phyloP scores from a whole-genome alignment of 2,888 invertebrate species.

The Scotopteryx bipunctaria region DNA sequence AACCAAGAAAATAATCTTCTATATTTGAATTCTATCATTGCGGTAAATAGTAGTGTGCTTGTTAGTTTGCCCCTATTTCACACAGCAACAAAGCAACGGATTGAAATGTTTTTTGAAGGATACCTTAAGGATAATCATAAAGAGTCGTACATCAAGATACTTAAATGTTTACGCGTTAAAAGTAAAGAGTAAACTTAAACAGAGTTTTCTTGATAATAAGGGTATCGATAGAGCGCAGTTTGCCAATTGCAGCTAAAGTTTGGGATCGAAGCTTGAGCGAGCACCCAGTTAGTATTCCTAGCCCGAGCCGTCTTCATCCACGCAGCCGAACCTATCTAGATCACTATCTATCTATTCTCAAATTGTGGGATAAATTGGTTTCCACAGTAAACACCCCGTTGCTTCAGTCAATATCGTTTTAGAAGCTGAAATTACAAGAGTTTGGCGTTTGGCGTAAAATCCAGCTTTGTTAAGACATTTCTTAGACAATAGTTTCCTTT shows the following conservation, averaged over 20 bases:
- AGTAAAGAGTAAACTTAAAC: constrained; percentile 10
- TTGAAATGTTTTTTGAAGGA: no score
- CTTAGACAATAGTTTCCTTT: no score
- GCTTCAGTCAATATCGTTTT: constrained; percentile 18
- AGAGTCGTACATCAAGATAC: no score
- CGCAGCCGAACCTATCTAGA: constrained; percentile 24
- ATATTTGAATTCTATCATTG: no score
- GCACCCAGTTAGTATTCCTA: constrained; percentile 30
- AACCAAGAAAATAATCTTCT: no score
- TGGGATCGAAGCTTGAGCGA: constrained; percentile 26
- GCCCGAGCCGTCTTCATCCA: constrained; percentile 33
- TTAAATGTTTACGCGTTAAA: no score
- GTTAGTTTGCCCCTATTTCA: no score
- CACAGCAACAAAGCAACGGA: no score
- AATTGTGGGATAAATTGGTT: constrained; percentile 37
- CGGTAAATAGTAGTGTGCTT: no score
- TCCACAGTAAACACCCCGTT: constrained; percentile 30
- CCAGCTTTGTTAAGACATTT: no score
- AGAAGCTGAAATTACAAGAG: constrained; percentile 15
- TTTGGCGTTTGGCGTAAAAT: constrained; percentile 1
- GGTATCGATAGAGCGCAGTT: constrained; percentile 23
- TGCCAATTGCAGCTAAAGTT: constrained; percentile 31
- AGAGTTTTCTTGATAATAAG: constrained; percentile 10
- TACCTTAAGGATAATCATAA: no score
- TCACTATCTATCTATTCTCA: constrained; percentile 28